These are phyloP conservation scores for Drosophila meridionalis DNA, from an alignment of 2,888 invertebrate genomes.

Conservation along the genomic window DNA sequence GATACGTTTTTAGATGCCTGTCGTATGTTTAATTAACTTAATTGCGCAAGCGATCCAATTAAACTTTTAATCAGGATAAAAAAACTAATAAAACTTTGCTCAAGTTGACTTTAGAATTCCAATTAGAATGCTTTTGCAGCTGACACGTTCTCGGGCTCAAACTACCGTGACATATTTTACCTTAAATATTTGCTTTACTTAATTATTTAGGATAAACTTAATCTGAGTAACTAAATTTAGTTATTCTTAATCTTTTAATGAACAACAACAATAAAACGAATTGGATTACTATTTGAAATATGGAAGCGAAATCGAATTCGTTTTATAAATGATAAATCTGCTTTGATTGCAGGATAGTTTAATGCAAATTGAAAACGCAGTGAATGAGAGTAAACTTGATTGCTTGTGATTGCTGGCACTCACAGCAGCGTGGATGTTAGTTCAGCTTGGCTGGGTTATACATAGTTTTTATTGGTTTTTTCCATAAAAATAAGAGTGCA, in stretches of 20 bases:
- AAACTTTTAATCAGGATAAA: constrained; percentile 47
- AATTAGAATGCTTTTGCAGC: constrained; percentile 49
- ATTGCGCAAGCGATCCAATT: constrained; percentile 54
- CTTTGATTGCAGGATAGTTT: constrained; percentile 14
- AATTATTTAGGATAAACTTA: neutral
- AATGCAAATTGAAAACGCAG: constrained; percentile 37
- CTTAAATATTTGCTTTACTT: neutral
- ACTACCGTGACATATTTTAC: neutral
- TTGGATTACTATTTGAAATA: constrained; percentile 24
- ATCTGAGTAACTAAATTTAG: neutral
- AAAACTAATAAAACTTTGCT: constrained; percentile 39
- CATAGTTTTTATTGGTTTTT: neutral
- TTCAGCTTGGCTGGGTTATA: neutral
- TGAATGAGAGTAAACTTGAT: constrained; percentile 21
- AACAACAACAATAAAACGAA: constrained; percentile 1
- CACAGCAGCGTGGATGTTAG: constrained; percentile 8
- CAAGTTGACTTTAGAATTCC: constrained; percentile 54
- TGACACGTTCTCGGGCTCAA: constrained; percentile 18
- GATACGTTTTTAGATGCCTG: constrained; percentile 38
- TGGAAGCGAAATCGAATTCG: constrained; percentile 24
- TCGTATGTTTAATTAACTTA: constrained; percentile 65
- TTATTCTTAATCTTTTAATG: neutral
- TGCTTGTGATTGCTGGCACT: constrained; percentile 1
- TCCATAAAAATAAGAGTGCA: neutral
- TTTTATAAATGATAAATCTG: constrained; percentile 8